Conservation (phyloP, 2,113 vertebrate genomes). For the Pterocles burchelli region DNA sequence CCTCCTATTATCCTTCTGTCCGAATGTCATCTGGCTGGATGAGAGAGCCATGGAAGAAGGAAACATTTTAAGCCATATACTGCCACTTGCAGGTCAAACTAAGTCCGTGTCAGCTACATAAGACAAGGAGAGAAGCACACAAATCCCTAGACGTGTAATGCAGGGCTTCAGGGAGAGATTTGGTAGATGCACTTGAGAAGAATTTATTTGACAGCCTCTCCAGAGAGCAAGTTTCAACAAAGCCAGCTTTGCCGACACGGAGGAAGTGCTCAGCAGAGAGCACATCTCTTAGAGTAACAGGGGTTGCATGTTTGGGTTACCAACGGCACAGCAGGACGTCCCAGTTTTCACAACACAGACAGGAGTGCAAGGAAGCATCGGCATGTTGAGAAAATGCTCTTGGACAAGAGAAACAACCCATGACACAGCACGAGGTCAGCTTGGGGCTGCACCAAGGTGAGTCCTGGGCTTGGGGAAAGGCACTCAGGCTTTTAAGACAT, state of each 20-base stretch:
- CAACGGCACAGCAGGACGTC: background rate
- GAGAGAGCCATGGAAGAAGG: background rate
- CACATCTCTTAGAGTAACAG: too few species aligned
- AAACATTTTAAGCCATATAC: conserved; percentile 54
- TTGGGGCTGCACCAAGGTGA: background rate
- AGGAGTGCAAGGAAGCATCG: accelerated
- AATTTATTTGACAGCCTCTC: background rate
- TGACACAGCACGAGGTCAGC: background rate
- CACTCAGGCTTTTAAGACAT: accelerated
- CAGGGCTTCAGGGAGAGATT: background rate
- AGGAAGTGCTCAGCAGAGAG: background rate
- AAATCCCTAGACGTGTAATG: accelerated
- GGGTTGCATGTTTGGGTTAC: accelerated
- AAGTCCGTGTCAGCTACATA: background rate
- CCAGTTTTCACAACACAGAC: background rate
- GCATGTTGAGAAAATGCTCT: background rate
- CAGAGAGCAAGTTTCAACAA: background rate
- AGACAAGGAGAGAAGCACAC: background rate
- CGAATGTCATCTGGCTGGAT: background rate
- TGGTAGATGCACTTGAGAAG: background rate
- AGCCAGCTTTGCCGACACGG: background rate
- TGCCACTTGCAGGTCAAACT: conserved; percentile 66
- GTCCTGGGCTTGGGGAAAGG: background rate
- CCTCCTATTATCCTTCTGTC: background rate
- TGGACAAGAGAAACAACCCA: background rate